These are phyloP conservation scores for Catostomus latipinnis DNA, from an alignment of 2,797 vertebrate species.

Conservation along the genomic window DNA sequence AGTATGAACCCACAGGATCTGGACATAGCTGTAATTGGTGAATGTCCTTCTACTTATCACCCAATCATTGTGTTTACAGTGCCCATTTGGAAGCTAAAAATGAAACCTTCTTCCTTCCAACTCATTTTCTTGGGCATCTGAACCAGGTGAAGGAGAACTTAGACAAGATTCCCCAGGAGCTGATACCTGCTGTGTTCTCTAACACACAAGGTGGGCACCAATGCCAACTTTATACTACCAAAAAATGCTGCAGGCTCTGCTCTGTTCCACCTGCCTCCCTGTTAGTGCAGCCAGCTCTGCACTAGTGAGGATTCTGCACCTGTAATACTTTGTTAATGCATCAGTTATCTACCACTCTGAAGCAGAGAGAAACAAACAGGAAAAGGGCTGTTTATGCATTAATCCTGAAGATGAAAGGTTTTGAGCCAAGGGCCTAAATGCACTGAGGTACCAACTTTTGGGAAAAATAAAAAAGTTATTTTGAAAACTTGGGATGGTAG, in stretches of 20 bases:
- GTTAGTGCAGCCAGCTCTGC: slow-evolving; percentile 49
- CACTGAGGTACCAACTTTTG: too few species aligned
- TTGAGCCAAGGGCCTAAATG: too few species aligned
- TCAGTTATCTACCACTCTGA: too few species aligned
- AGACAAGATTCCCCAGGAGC: slow-evolving; percentile 66
- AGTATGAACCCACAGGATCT: slow-evolving; percentile 72
- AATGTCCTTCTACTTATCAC: neutral
- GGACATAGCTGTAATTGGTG: slow-evolving; percentile 56
- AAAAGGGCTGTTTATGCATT: too few species aligned
- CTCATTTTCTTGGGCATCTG: slow-evolving; percentile 65
- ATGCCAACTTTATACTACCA: neutral
- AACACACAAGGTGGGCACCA: slow-evolving; percentile 75
- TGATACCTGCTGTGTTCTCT: slow-evolving; percentile 73
- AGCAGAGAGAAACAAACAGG: too few species aligned
- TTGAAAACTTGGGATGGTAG: too few species aligned
- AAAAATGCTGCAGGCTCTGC: slow-evolving; percentile 54
- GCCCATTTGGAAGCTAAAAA: neutral
- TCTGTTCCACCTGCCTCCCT: slow-evolving; percentile 67
- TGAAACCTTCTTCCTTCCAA: neutral
- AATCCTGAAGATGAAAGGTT: too few species aligned
- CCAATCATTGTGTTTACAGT: neutral
- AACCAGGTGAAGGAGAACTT: slow-evolving; percentile 72
- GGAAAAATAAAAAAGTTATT: too few species aligned
- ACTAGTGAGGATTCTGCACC: slow-evolving; percentile 20
- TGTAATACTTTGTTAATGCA: neutral